Percentiles rank a stretch among this genome's conserved stretches.
These are phyloP conservation scores for Uropsilus gracilis DNA, from an alignment of 2,113 vertebrate genomes.

Conservation along the genomic window DNA sequence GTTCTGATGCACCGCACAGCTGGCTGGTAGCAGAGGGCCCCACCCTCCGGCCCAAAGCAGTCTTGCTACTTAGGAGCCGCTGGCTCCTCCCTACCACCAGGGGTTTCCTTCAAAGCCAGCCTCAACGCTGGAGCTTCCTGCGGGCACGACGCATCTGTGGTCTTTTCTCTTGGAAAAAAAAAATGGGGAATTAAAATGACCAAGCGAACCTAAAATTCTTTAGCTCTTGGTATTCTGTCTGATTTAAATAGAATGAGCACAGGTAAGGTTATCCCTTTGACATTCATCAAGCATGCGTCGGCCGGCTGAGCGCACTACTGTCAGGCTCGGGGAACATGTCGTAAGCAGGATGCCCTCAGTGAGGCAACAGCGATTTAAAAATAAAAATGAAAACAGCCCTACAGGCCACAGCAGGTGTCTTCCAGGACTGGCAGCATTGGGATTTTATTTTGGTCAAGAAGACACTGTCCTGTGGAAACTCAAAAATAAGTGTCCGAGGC, in stretches of 20 bases:
- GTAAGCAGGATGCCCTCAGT: constrained; percentile 35
- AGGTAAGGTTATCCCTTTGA: constrained; percentile 54
- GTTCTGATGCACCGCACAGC: background rate
- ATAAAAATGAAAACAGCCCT: constrained; percentile 35
- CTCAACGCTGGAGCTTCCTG: background rate
- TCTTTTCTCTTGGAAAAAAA: too few species aligned
- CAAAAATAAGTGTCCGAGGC: background rate
- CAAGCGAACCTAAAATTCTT: constrained; percentile 43
- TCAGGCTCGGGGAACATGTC: constrained; percentile 30
- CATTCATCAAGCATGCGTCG: constrained; percentile 62
- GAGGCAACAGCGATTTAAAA: constrained; percentile 46
- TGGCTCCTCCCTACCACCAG: background rate
- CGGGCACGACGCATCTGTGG: background rate
- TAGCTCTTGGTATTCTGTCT: constrained; percentile 12
- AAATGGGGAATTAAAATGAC: background rate
- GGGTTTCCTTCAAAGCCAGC: background rate
- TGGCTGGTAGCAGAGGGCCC: background rate
- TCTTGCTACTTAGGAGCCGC: background rate
- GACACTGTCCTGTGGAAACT: background rate
- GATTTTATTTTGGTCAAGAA: constrained; percentile 26
- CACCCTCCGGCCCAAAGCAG: background rate
- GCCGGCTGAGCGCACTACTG: background rate
- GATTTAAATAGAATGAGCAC: constrained; percentile 59
- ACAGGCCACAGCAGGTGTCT: background rate
- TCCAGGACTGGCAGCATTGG: background rate